phyloP scores from a whole-genome alignment of 2,888 invertebrate species.

The Pristionchus arcanus region DNA sequence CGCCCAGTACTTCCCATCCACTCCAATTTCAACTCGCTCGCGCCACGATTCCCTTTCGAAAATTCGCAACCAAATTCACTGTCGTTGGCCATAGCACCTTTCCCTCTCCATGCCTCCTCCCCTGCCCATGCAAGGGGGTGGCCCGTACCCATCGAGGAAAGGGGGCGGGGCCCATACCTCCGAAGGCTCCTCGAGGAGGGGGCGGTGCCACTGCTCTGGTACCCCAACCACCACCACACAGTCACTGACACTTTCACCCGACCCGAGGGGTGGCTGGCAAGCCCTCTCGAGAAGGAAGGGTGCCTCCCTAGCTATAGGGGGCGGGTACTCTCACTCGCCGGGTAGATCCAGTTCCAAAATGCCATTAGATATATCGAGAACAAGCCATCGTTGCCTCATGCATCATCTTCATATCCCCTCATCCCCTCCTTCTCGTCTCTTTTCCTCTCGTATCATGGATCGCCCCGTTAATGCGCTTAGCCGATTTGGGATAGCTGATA shows the following conservation, averaged over 20 bases:
- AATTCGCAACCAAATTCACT: neutral
- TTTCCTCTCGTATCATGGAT: neutral
- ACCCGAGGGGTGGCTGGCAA: slow-evolving; percentile 12
- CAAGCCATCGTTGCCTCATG: neutral
- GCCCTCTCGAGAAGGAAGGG: neutral
- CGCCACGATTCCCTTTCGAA: slow-evolving; percentile 1
- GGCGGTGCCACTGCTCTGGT: slow-evolving; percentile 1
- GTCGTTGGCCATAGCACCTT: slow-evolving; percentile 3
- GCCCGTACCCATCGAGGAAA: neutral
- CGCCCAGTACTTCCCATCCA: neutral
- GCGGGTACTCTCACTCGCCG: neutral
- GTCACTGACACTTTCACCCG: slow-evolving; percentile 24
- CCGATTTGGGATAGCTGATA: slow-evolving; percentile 36
- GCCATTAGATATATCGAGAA: slow-evolving; percentile 44
- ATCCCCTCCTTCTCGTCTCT: neutral
- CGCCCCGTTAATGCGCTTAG: slow-evolving; percentile 26
- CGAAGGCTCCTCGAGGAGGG: neutral
- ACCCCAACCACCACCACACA: neutral
- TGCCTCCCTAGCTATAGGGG: slow-evolving; percentile 19
- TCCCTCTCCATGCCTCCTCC: neutral
- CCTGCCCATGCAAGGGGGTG: neutral
- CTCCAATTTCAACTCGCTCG: neutral
- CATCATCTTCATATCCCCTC: neutral
- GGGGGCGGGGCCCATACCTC: slow-evolving; percentile 30
- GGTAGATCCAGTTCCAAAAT: slow-evolving; percentile 10